phyloP scores from a whole-genome alignment of 2,888 invertebrate genomes.

The Hesperia comma region DNA sequence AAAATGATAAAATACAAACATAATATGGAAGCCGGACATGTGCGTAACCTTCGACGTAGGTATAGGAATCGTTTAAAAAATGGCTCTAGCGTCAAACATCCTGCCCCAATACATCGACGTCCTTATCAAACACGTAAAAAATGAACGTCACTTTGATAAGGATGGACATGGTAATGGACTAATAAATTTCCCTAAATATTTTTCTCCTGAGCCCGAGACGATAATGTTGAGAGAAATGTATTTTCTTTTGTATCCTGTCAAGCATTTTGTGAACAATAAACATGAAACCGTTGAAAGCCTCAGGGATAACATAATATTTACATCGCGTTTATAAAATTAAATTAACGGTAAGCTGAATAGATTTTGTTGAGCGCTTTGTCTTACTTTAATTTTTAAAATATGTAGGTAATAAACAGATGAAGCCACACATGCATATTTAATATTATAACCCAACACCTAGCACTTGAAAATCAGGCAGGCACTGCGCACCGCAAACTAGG shows the following conservation, averaged over 20 bases:
- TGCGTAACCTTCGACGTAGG: too few species aligned
- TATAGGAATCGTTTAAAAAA: too few species aligned
- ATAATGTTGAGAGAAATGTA: not conserved
- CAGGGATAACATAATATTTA: not conserved
- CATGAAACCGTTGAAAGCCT: constrained; percentile 1
- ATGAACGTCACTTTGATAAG: not conserved
- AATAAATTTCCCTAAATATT: not conserved
- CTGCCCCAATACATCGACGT: not conserved
- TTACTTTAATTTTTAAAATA: too few species aligned
- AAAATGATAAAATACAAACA: too few species aligned
- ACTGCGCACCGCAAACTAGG: too few species aligned
- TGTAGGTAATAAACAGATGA: too few species aligned
- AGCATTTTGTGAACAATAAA: not conserved
- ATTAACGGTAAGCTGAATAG: not conserved
- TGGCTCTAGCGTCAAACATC: too few species aligned
- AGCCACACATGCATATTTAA: too few species aligned
- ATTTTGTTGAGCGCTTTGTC: not conserved
- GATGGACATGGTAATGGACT: not conserved
- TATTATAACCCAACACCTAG: too few species aligned
- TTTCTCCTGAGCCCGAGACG: not conserved
- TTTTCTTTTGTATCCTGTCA: not conserved
- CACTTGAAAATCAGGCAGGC: too few species aligned
- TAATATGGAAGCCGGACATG: too few species aligned
- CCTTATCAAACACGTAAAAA: not conserved
- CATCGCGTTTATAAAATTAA: not conserved